A percentile compares a stretch with the other conserved stretches of the same genome.
These are phyloP conservation scores for Caenorhabditis inopinata DNA, from an alignment of 1,140 invertebrate species.

Conservation along the genomic window DNA sequence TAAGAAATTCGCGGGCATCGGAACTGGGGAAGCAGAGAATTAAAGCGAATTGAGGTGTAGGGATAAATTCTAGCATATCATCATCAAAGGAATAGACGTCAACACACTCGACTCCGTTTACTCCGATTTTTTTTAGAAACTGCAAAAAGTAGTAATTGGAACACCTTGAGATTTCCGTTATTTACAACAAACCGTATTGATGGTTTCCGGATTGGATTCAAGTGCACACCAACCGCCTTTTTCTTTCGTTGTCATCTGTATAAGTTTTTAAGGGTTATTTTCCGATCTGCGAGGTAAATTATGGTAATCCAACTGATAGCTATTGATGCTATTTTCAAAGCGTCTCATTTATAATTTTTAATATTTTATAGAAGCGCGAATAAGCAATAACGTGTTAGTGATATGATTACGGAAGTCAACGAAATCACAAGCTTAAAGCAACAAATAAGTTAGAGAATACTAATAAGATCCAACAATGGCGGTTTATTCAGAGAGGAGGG, in stretches of 20 bases:
- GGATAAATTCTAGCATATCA: constrained; percentile 44
- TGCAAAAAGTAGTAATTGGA: neutral
- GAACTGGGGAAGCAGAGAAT: constrained; percentile 45
- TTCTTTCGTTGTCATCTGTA: constrained; percentile 30
- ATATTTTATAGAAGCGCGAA: constrained; percentile 17
- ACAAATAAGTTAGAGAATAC: neutral
- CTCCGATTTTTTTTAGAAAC: constrained; percentile 48
- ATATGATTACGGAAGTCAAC: neutral
- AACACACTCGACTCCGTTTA: constrained; percentile 25
- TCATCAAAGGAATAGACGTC: constrained; percentile 49
- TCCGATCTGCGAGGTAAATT: neutral
- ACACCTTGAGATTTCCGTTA: neutral
- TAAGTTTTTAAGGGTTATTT: neutral
- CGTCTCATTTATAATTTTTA: neutral
- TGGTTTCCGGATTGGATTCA: constrained; percentile 50
- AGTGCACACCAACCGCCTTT: constrained; percentile 39
- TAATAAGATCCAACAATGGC: neutral
- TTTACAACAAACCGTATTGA: constrained; percentile 35
- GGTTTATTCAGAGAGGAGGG: constrained; percentile 38
- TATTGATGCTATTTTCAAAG: neutral
- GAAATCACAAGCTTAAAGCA: constrained; percentile 30
- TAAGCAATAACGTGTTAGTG: neutral
- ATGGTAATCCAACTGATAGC: neutral
- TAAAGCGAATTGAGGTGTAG: constrained; percentile 41
- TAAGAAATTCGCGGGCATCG: neutral